Evolutionary conservation across 2,113 vertebrate species (phyloP).

Genomic region (Cacatua alba): DNA sequence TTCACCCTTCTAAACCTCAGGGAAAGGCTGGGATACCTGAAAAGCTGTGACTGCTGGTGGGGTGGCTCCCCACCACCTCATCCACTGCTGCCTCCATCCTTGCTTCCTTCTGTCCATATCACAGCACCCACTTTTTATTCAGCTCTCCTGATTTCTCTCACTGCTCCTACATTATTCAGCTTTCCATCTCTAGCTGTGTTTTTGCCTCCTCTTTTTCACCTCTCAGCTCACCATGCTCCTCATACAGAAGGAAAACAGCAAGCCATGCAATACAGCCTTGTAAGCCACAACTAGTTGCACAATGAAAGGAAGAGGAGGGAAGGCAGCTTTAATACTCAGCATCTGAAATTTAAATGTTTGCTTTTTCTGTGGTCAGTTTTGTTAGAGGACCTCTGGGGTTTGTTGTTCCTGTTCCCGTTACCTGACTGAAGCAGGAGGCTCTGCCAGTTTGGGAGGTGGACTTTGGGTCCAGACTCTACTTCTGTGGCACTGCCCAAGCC

Average conservation of each 20-base stretch:
- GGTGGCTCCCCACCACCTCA: rapidly evolving
- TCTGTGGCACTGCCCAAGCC: neutral
- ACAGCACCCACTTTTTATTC: neutral
- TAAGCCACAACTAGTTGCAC: neutral
- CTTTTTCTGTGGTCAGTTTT: neutral
- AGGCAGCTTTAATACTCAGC: neutral
- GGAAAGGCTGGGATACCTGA: neutral
- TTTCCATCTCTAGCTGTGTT: neutral
- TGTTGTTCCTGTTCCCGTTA: neutral
- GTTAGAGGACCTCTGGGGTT: neutral
- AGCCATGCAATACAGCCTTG: neutral
- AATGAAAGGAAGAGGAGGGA: neutral
- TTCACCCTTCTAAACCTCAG: neutral
- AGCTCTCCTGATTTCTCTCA: neutral
- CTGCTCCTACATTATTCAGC: neutral
- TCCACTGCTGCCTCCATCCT: neutral
- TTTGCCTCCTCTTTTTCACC: neutral
- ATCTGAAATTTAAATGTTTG: neutral
- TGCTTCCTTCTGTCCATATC: neutral
- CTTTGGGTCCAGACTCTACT: neutral
- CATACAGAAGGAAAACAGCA: neutral
- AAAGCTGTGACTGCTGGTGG: neutral
- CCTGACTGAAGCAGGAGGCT: neutral
- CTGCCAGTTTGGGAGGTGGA: neutral
- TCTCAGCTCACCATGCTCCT: neutral